Base-by-base conservation (phyloP, 2,113 vertebrate species). In the Thamnaconus septentrionalis region DNA sequence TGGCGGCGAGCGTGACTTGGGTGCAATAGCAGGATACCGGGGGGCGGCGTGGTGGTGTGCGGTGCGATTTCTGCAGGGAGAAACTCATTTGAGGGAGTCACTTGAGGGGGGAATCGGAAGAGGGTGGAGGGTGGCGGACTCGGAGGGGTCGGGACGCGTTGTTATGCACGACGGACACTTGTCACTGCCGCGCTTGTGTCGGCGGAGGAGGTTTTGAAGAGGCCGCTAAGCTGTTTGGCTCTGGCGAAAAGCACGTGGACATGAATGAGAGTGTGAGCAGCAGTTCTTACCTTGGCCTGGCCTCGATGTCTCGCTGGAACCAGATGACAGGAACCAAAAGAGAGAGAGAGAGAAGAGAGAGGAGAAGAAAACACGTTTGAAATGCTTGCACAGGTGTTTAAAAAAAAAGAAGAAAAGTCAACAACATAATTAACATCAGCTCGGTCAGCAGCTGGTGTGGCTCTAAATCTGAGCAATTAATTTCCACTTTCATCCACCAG, bases 201-300 rank as follows among this genome's bases (percentile, higher is more conserved):
- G 56, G 18, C 5, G 42, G n/a, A 61, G 61, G 64, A 57, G 56
- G 52, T 51, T 73, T 39, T 66, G 59, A 75, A 64, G 66, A 47
- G 64, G 53, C 44, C 58, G 10, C 58, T 80, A 58, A 76, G 62
- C 40, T 63, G 18, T 31, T 31, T 31, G 18, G 18, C 18, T 31
- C 18, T 31, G 18, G 18, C 18, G 18, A 31, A 31, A 31, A 31
- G 18, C 18, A 31, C 2, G 18, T 31, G 18, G 18, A 31, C 53
- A 50, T 64, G 80, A 79, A 82, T 66, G 11, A 81, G 40, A 41
- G 71, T 71, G 58, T 50, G 84, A 83, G 71, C 57, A 85, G 58
- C 61, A 63, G 40, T 69, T 31, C 90, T 90, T 93, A 93, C 92
- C 92, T 92, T 77, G 87, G 89, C 72, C 88, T 87, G 78, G 82